phyloP scores from a whole-genome alignment of 2,113 vertebrate species.

The Poecile atricapillus region DNA sequence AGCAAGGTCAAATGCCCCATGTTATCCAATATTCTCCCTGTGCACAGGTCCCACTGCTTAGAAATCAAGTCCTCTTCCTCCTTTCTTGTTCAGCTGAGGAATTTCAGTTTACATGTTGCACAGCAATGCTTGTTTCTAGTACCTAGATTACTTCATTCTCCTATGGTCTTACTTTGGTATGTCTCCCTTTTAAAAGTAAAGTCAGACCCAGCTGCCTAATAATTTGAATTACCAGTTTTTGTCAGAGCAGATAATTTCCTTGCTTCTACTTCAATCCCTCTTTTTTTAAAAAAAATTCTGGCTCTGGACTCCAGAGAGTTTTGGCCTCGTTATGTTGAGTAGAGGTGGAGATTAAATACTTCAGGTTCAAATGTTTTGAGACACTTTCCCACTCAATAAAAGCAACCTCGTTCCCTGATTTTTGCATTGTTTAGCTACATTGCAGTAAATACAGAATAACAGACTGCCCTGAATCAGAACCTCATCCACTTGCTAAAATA shows the following conservation, averaged over 20 bases:
- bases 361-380: not conserved
- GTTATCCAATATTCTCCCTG: not conserved
- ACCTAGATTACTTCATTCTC: not conserved
- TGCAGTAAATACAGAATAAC: not conserved
- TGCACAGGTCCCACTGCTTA: not conserved
- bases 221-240: not conserved
- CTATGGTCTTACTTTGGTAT: not conserved
- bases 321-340: not conserved
- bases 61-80: not conserved
- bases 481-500: not conserved
- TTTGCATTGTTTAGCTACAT: not conserved
- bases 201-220: not conserved
- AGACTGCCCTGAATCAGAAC: not conserved
- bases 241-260: not conserved
- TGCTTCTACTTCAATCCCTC: not conserved
- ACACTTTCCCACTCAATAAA: not conserved
- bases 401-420: not conserved
- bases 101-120: not conserved
- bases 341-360: not conserved
- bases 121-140: not conserved
- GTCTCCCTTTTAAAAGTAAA: not conserved
- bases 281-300: not conserved
- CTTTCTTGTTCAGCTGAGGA: not conserved
- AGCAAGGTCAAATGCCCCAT: not conserved
- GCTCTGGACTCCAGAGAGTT: not conserved